Percentiles rank a stretch among this genome's conserved stretches.
Conservation (phyloP, 2,888 invertebrate species). For the Hydrotaea diabolus region DNA sequence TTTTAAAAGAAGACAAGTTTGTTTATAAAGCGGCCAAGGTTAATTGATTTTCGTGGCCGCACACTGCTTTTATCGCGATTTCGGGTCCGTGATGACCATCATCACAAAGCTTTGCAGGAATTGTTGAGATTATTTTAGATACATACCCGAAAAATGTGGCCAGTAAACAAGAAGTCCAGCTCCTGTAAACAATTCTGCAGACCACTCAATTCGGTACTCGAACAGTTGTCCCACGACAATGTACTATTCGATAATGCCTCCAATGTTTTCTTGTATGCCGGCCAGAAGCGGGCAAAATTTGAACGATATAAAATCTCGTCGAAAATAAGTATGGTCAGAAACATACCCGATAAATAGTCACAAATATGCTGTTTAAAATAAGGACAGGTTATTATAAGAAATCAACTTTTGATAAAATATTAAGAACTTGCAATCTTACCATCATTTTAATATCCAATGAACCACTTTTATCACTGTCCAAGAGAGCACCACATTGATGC, state of each 20-base stretch:
- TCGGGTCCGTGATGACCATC: too few relatives aligned
- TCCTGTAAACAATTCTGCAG: constrained; percentile 87
- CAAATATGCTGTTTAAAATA: constrained; percentile 76
- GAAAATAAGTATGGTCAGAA: constrained; percentile 85
- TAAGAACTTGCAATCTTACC: constrained; percentile 52
- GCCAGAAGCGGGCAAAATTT: constrained; percentile 85
- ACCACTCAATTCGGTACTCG: constrained; percentile 83
- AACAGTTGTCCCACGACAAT: constrained; percentile 83
- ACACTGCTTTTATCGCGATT: too few relatives aligned
- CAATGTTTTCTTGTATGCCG: constrained; percentile 87
- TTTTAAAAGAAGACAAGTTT: too few relatives aligned
- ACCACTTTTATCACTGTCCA: constrained; percentile 80
- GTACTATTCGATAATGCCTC: constrained; percentile 85
- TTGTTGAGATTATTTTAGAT: neutral
- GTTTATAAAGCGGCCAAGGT: too few relatives aligned
- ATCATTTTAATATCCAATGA: constrained; percentile 75
- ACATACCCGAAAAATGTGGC: constrained; percentile 86
- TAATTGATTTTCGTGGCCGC: too few relatives aligned
- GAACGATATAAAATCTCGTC: constrained; percentile 77
- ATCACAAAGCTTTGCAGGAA: too few relatives aligned
- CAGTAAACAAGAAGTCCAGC: constrained; percentile 79
- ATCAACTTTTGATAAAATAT: neutral
- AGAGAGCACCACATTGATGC: constrained; percentile 88
- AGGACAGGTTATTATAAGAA: neutral
- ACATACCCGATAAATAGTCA: constrained; percentile 85